A percentile compares a stretch with the other conserved stretches of the same genome.
Evolutionary conservation across 2,797 vertebrate genomes (phyloP).

Genomic region (Hozukius guyotensis): DNA sequence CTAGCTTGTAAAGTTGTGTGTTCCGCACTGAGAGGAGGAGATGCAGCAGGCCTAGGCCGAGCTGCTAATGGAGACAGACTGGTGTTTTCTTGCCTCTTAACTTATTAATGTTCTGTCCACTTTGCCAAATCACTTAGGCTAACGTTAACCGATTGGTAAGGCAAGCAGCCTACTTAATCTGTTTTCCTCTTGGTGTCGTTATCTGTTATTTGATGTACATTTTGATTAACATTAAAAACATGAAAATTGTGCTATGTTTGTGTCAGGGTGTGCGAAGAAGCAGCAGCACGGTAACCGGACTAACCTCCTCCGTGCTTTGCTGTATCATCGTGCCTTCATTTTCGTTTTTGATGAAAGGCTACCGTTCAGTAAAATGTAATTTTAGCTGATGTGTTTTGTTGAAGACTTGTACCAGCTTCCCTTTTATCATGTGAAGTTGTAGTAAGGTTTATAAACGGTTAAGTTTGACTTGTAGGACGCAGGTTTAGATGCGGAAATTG

Average conservation of each 20-base stretch:
- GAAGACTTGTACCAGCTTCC: fast-evolving
- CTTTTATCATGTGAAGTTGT: neutral
- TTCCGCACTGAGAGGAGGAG: conserved; percentile 64
- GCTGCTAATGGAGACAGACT: conserved; percentile 50
- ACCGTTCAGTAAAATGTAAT: neutral
- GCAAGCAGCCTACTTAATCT: neutral
- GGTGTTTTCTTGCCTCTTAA: conserved; percentile 65
- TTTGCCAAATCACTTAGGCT: conserved; percentile 57
- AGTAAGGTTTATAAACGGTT: neutral
- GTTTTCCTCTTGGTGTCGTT: neutral
- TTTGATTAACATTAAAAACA: neutral
- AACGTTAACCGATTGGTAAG: conserved; percentile 53
- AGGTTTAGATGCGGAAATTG: conserved; percentile 67
- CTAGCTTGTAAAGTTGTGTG: conserved; percentile 77
- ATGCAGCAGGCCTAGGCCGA: conserved; percentile 68
- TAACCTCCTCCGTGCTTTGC: conserved; percentile 46
- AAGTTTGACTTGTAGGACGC: neutral
- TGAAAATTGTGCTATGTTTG: neutral
- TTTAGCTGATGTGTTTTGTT: neutral
- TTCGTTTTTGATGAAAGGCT: conserved; percentile 15
- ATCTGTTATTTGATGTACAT: neutral
- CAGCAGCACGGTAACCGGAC: conserved; percentile 8
- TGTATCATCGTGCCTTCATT: conserved; percentile 68
- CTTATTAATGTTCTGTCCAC: conserved; percentile 71
- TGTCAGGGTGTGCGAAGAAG: neutral